phyloP scores from a whole-genome alignment of 2,797 vertebrate genomes.

The Pachyuromys duprasi region DNA sequence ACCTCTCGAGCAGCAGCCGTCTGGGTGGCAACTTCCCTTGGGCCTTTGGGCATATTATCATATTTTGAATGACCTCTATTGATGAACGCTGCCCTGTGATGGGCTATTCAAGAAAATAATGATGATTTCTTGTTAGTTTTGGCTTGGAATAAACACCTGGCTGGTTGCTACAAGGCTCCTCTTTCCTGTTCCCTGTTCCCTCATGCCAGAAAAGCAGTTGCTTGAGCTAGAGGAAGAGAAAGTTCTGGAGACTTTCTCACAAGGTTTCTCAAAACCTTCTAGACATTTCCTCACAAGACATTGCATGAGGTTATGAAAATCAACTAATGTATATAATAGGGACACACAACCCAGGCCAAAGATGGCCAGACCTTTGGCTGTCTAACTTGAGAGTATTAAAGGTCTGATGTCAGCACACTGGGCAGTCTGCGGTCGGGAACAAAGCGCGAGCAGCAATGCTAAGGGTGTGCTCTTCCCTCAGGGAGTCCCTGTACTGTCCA shows the following conservation, averaged over 20 bases:
- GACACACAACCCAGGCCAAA: not conserved
- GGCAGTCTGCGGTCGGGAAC: not conserved
- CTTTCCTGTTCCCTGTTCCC: not conserved
- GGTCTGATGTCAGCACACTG: not conserved
- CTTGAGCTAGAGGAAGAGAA: constrained; percentile 19
- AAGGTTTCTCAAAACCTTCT: no score
- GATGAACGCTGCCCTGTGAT: not conserved
- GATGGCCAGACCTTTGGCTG: not conserved
- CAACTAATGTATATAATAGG: not conserved
- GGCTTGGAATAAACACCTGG: not conserved
- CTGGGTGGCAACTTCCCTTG: not conserved
- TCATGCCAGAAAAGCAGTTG: not conserved
- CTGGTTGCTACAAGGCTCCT: not conserved
- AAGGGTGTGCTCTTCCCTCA: not conserved
- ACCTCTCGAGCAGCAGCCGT: not conserved
- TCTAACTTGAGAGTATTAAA: not conserved
- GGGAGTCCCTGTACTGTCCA: not conserved
- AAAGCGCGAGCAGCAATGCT: not conserved
- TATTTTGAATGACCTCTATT: not conserved
- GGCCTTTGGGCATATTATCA: not conserved
- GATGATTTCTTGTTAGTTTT: not conserved
- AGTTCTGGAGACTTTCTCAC: constrained; percentile 45
- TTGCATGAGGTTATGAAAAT: not conserved
- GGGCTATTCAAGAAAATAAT: not conserved
- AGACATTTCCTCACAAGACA: not conserved